Conservation (phyloP, 2,888 invertebrate genomes). For the Rhogogaster chlorosoma region DNA sequence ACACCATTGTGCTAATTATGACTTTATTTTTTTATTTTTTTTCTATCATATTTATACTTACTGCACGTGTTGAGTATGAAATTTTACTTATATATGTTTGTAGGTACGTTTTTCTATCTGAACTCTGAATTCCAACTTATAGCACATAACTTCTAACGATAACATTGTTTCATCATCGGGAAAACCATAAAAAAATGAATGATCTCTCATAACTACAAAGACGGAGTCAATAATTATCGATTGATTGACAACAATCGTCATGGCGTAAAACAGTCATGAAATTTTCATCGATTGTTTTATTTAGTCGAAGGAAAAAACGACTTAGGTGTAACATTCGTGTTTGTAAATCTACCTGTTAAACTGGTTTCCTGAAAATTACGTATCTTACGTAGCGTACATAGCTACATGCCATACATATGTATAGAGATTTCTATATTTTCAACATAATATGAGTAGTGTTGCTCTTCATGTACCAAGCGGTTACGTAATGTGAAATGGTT, state of each 20-base stretch:
- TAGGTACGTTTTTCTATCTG: background rate
- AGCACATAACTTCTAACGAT: background rate
- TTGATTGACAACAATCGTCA: background rate
- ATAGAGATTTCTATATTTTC: background rate
- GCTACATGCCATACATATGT: background rate
- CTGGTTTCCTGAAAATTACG: background rate
- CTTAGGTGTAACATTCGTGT: background rate
- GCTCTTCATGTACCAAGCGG: background rate
- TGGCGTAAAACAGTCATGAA: background rate
- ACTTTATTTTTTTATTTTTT: background rate
- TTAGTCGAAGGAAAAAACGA: background rate
- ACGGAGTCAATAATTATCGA: background rate
- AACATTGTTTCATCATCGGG: background rate
- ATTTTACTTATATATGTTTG: background rate
- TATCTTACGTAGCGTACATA: background rate
- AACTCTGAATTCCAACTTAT: background rate
- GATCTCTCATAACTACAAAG: background rate
- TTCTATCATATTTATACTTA: background rate
- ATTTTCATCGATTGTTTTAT: background rate
- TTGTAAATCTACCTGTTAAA: background rate
- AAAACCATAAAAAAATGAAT: background rate
- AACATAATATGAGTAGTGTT: background rate
- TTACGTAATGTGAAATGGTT: background rate
- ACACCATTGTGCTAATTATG: constrained; percentile 7
- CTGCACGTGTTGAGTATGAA: background rate